Evolutionary conservation across 2,797 vertebrate species (phyloP), one percentile per base, ranked within the genome.

Genomic region (Parauchenoglanis punctatus): DNA sequence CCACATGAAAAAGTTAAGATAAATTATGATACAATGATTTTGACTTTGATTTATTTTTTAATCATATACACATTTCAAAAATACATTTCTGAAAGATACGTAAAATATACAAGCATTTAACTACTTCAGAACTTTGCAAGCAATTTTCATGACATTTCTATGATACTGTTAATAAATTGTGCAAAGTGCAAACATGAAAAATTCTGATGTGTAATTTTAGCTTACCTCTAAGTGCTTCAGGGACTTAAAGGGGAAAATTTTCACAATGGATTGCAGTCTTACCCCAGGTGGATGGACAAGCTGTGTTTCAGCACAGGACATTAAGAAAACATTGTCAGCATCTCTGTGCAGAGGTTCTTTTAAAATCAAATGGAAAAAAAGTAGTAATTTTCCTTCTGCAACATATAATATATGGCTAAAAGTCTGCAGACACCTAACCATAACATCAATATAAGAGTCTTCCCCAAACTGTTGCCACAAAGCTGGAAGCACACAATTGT

Each of bases 181-280:
- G 5, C 23, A 46, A 25, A 28, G n/a, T 18, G 54, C 28, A 59
- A 44, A 44, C 28, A 40, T 28, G 35, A 49, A 83, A 23, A 68
- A n/a, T 35, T 44, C 5, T 28, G 2, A 49, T 20, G 28, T 68
- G 20, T 31, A n/a, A 73, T 83, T 28, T 58, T 65, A 46, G 12
- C 59, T 80, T 81, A 99, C 98, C 96, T 99, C 98, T 91, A 99
- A 94, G 92, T 91, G 95, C 86, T 96, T 97, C 17, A 99, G 95
- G 58, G 97, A 98, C 92, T 99, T 99, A 94, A 99, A 99, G 1
- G 98, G 97, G 86, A 97, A 99, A 92, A 99, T 98, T 93, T 97
- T 99, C 94, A 99, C 97, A 88, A 95, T 92, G 10, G 96, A 96
- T 86, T 97, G 96, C 40, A 96, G 91, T 85, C 91, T 96, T 85